Percentiles rank a stretch among this genome's conserved stretches.
phyloP scores from a whole-genome alignment of 2,888 invertebrate genomes.

The Meloe dianella region DNA sequence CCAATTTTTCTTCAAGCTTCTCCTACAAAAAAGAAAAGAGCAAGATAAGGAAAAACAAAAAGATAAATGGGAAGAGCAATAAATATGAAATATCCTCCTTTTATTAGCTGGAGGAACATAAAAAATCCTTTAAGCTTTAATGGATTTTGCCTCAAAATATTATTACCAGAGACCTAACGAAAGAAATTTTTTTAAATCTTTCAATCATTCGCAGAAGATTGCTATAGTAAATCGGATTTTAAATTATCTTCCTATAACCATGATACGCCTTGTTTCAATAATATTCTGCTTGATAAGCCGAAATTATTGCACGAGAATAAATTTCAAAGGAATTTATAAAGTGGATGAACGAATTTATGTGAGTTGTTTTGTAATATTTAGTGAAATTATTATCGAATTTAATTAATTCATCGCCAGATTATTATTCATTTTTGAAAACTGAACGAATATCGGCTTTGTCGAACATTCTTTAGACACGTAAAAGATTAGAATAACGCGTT shows the following conservation, averaged over 20 bases:
- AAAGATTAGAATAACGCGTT: not conserved
- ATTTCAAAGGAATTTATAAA: not conserved
- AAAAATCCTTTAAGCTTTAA: conserved; percentile 27
- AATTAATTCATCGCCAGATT: not conserved
- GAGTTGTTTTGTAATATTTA: not conserved
- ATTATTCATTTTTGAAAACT: not conserved
- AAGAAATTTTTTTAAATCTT: not conserved
- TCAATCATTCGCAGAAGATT: conserved; percentile 6
- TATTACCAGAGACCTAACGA: conserved; percentile 16
- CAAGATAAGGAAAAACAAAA: not conserved
- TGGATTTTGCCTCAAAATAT: conserved; percentile 22
- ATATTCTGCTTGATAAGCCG: not conserved
- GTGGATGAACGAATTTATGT: not conserved
- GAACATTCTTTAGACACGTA: not conserved
- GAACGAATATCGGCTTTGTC: not conserved
- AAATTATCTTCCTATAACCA: conserved; percentile 28
- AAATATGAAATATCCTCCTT: conserved; percentile 28
- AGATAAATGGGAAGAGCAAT: conserved; percentile 14
- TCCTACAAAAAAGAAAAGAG: not conserved
- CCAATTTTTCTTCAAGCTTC: not conserved
- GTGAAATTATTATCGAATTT: not conserved
- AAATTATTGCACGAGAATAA: conserved; percentile 1
- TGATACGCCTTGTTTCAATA: not conserved
- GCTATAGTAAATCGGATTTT: conserved; percentile 14
- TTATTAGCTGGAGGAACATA: conserved; percentile 27